A percentile compares a stretch with the other conserved stretches of the same genome.
Conservation (phyloP, 2,888 invertebrate genomes). For the Agonopterix arenella region DNA sequence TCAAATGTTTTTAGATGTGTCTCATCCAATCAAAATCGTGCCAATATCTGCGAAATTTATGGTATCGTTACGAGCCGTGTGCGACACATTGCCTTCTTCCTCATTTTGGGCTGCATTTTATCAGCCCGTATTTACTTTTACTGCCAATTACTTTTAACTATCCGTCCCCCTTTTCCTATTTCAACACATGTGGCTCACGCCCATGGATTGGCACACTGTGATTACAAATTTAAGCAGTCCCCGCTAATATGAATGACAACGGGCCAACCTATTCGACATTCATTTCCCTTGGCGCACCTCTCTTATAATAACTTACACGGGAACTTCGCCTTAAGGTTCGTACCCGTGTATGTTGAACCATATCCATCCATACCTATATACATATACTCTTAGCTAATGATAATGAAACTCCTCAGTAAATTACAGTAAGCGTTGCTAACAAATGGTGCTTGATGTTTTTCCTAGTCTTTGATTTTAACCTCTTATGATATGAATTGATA, state of each 20-base stretch:
- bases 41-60: slow-evolving; percentile 31
- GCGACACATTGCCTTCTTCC: slow-evolving; percentile 29
- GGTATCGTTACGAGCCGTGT: slow-evolving; percentile 30
- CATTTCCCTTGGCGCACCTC: slow-evolving; percentile 74
- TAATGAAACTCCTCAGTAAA: slow-evolving; percentile 9
- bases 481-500: slow-evolving; percentile 18
- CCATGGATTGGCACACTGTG: slow-evolving; percentile 61
- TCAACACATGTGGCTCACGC: slow-evolving; percentile 39
- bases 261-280: slow-evolving; percentile 72
- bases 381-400: neutral
- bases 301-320: slow-evolving; percentile 75
- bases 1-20: neutral
- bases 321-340: slow-evolving; percentile 64
- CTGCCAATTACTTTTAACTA: slow-evolving; percentile 17
- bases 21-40: slow-evolving; percentile 24
- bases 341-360: slow-evolving; percentile 32
- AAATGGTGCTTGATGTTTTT: neutral
- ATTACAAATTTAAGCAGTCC: slow-evolving; percentile 73
- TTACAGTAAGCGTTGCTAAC: neutral
- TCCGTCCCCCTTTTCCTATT: slow-evolving; percentile 35
- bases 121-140: slow-evolving; percentile 39
- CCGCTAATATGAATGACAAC: slow-evolving; percentile 76
- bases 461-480: neutral
- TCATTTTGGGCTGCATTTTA: slow-evolving; percentile 35
- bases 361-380: slow-evolving; percentile 14